A percentile compares a stretch with the other conserved stretches of the same genome.
phyloP scores from a whole-genome alignment of 2,113 vertebrate genomes.

The Ctenodactylus gundi region DNA sequence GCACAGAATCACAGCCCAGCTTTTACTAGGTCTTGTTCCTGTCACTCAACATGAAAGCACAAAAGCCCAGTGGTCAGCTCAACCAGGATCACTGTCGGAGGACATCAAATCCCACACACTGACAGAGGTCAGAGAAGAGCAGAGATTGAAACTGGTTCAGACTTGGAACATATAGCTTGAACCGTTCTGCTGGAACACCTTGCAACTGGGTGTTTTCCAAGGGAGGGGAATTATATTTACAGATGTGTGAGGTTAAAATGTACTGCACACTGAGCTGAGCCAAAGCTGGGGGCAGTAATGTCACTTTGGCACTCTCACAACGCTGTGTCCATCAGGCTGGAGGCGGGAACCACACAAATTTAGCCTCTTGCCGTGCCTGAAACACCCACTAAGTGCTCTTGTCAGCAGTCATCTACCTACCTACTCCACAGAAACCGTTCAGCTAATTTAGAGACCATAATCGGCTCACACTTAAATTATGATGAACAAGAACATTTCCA shows the following conservation, averaged over 20 bases:
- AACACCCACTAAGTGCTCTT: neutral
- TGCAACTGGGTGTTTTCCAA: neutral
- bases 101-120: neutral
- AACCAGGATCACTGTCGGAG: neutral
- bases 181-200: neutral
- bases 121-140: neutral
- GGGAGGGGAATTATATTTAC: neutral
- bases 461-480: constrained; percentile 1
- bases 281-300: neutral
- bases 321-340: neutral
- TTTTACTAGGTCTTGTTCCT: neutral
- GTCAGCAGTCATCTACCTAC: neutral
- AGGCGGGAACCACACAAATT: neutral
- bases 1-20: neutral
- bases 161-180: too few relatives aligned
- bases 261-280: neutral
- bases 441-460: neutral
- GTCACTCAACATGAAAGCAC: neutral
- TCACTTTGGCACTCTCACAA: neutral
- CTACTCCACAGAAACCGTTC: neutral
- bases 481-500: constrained; percentile 14
- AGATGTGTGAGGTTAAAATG: neutral
- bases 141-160: neutral
- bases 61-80: neutral
- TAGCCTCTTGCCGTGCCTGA: neutral